phyloP scores from a whole-genome alignment of 2,888 invertebrate species.

The Melipona bicolor region DNA sequence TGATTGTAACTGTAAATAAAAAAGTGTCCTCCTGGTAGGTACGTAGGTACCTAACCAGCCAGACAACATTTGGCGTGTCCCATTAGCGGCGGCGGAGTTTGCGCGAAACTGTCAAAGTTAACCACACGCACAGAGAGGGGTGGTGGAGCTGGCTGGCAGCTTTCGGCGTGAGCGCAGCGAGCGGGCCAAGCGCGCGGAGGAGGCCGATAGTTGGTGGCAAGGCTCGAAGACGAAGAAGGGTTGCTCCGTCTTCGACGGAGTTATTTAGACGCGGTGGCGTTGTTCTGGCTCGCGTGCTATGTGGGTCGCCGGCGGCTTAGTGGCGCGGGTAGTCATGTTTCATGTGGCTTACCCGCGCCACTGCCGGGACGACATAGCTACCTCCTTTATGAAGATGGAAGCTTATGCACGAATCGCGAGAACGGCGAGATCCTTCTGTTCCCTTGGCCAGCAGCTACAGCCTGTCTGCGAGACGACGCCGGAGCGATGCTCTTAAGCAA shows the following conservation, averaged over 20 bases:
- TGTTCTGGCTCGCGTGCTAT: conserved; percentile 79
- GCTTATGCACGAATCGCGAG: conserved; percentile 81
- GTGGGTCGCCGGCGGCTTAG: conserved; percentile 80
- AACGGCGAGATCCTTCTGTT: conserved; percentile 64
- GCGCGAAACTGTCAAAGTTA: conserved; percentile 6
- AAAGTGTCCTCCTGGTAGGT: background rate
- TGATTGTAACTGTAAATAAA: background rate
- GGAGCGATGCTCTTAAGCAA: conserved; percentile 60
- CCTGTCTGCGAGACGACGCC: conserved; percentile 18
- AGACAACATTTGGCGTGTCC: background rate
- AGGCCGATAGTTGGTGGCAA: conserved; percentile 9
- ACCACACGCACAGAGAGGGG: background rate
- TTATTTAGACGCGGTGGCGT: conserved; percentile 77
- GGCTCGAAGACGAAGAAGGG: conserved; percentile 52
- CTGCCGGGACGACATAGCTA: conserved; percentile 75
- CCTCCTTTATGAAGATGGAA: conserved; percentile 81
- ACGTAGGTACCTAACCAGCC: background rate
- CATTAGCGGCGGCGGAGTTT: background rate
- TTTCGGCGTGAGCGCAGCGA: background rate
- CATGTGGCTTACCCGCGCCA: conserved; percentile 71
- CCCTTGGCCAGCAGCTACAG: conserved; percentile 37
- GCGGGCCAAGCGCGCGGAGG: conserved; percentile 15
- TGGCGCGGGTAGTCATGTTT: conserved; percentile 73
- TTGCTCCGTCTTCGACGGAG: conserved; percentile 63
- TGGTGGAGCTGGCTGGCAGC: background rate